Base-by-base conservation (phyloP, 2,888 invertebrate species). In the Harpalus rufipes region DNA sequence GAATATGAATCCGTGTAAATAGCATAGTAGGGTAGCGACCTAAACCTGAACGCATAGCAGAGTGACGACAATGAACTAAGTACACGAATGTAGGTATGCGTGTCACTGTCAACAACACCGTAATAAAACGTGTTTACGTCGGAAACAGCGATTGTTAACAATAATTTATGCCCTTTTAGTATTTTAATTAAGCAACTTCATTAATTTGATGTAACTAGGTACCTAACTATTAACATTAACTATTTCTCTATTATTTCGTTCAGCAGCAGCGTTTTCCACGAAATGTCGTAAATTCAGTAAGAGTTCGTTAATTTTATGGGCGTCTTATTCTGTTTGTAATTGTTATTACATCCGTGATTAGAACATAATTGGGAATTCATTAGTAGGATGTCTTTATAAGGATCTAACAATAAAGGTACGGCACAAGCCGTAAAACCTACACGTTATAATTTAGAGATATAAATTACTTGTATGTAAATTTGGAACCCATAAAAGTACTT, bases 61-160 rank as follows among this genome's bases (percentile, higher is more conserved):
- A 14, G 10, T 8, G 59, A 18, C 59, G 18, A 14, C 59, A 63
- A 63, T 39, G 68, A 25, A 16, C 18, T 63, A 25, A 68, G 68
- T 68, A 39, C 72, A 78, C 25, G 61, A 81, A 81, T 81, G 72
- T 72, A 72, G 68, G 81, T 81, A 58, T 81, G 68, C 81, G 68
- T 81, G 81, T 81, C 81, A 81, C 51, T 14, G 65, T 14, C 41
- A 18, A 10, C 25, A 16, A 44, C 14, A 63, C 18, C 8, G n/a
- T 25, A 25, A 61, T 78, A 84, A 84, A 78, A 65, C 63, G 58
- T 61, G 84, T 78, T 78, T 76, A 78, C 51, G 78, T 84, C 84
- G 78, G 84, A 84, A 84, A 84, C 65, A 25, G 51, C 25, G 84
- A 84, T 78, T 84, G 84, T 84, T 84, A 84, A 84, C 84, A 44